phyloP scores from a whole-genome alignment of 2,888 invertebrate species.

The Piscicola geometra region DNA sequence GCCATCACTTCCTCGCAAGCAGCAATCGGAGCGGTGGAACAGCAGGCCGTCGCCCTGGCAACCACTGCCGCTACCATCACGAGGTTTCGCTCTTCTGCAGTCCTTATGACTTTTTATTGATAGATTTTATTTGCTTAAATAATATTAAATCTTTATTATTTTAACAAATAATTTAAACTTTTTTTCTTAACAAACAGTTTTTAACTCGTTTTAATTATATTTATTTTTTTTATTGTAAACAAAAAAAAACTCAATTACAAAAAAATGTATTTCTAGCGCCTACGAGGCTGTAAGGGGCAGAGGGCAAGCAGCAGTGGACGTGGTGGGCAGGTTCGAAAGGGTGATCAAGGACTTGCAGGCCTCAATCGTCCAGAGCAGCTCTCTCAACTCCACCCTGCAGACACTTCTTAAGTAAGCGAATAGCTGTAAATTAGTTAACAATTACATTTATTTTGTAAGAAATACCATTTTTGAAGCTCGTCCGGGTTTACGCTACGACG shows the following conservation, averaged over 20 bases:
- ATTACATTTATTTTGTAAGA: too few species aligned
- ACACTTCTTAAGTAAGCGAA: constrained; percentile 20
- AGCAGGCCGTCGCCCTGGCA: constrained; percentile 1
- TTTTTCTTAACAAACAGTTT: too few species aligned
- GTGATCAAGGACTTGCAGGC: constrained; percentile 40
- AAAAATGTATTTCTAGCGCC: constrained; percentile 37
- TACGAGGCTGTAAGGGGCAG: constrained; percentile 40
- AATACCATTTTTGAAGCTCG: too few species aligned
- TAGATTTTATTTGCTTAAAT: neutral
- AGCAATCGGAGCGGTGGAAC: neutral
- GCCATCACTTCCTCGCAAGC: neutral
- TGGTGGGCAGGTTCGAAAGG: constrained; percentile 41
- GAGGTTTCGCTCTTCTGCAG: neutral
- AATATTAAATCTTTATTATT: too few species aligned
- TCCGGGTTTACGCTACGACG: too few species aligned
- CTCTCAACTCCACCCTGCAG: constrained; percentile 42
- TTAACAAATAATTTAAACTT: too few species aligned
- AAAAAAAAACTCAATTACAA: neutral
- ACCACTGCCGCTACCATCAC: constrained; percentile 12
- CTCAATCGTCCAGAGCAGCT: constrained; percentile 39
- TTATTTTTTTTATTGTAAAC: too few species aligned
- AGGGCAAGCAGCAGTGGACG: constrained; percentile 45
- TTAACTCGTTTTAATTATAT: too few species aligned
- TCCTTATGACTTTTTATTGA: too few species aligned
- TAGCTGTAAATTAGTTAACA: too few species aligned